Conservation (phyloP, 2,888 invertebrate genomes). For the Macrophya annulata region DNA sequence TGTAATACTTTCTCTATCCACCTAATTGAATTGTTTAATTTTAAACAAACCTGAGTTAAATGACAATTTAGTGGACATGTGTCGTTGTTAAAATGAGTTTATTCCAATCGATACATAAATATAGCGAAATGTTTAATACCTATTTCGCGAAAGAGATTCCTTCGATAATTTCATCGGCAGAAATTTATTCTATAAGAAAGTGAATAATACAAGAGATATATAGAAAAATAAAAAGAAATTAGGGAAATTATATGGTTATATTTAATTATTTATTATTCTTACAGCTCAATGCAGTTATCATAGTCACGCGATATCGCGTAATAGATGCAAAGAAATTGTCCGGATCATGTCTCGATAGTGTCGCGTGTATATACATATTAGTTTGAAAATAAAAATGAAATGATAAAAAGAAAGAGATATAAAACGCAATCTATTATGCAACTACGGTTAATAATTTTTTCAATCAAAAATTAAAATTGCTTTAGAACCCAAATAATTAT, state of each 20-base stretch:
- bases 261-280: neutral
- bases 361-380: neutral
- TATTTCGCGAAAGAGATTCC: neutral
- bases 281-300: neutral
- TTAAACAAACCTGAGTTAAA: neutral
- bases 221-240: neutral
- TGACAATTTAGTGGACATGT: neutral
- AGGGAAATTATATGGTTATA: neutral
- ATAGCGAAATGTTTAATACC: neutral
- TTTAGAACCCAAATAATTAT: too few species aligned
- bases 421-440: neutral
- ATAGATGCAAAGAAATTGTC: neutral
- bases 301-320: constrained; percentile 1
- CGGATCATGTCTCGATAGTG: neutral
- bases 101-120: neutral
- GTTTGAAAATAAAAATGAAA: too few species aligned
- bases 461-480: neutral
- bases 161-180: neutral
- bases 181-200: neutral
- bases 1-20: constrained; percentile 31
- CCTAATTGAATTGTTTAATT: neutral
- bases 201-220: neutral
- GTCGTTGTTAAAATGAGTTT: neutral
- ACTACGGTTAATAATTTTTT: neutral
- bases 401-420: too few species aligned